Base-by-base conservation (phyloP, 2,797 vertebrate species). In the Cossypha niveicapilla region DNA sequence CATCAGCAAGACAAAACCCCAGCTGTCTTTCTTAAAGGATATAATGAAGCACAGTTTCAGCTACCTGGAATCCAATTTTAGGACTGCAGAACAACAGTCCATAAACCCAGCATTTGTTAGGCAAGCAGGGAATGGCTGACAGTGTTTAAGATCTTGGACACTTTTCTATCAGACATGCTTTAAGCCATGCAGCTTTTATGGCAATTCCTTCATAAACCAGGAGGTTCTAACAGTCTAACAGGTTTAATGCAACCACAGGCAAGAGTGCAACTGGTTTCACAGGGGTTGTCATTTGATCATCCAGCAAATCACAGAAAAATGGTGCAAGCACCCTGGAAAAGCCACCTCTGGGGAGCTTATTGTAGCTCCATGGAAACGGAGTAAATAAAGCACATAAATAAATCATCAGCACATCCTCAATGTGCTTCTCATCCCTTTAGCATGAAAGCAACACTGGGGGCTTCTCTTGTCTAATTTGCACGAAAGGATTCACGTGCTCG, bases 1-100 rank as follows among this genome's bases (percentile, higher is more conserved):
- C 85, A 83, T 94, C 91, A 90, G 82, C 68, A 81, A 88, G 62
- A 93, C 68, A 92, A 93, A 92, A 90, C 16, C 72, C 65, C 90
- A 94, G 75, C 66, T 95, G 82, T 75, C 91, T 91, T 90, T 93
- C 62, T 61, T 88, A 88, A 74, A 78, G 70, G 28, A 75, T 77
- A 81, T 30, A 66, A 75, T 5, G 58, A 80, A 91, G 42, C 58
- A 86, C 62, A 39, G 66, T 84, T 92, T 77, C 68, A 90, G 82
- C 83, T 92, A 96, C 92, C 94, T 93, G 54, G 28, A 86, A 90
- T 62, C 39, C 60, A 75, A 44, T 68, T 91, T 92, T 58, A 86
- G 79, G 42, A 44, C 42, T n/a, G n/a, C 58, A 89, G 85, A 92
- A 57, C 41, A 85, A 48, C 30, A 61, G 75, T 51, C 82, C 8